Evolutionary conservation across 2,797 vertebrate genomes (phyloP), one percentile per base, ranked within the genome.

Genomic region (Glossophaga mutica): DNA sequence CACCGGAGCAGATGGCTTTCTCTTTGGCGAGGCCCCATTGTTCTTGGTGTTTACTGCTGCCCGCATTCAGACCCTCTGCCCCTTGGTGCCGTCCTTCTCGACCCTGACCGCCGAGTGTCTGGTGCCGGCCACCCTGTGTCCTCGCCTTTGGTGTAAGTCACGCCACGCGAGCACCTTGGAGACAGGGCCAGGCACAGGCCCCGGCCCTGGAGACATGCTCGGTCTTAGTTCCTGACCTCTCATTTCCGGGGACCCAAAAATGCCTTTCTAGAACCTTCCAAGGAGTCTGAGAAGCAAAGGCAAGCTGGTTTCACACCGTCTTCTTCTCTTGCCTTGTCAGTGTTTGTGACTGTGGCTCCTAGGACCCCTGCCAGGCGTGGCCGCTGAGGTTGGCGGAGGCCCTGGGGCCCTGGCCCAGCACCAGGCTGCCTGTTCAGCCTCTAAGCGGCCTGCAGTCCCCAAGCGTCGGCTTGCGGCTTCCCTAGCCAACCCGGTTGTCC

Each of bases 381-480:
- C 86, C 62, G 62, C 50, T 0, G 59, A 76, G 83, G 39, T 5
- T 70, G 91, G 71, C 42, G 5, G 87, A 24, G 73, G 57, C 82
- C 67, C 50, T 26, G 79, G 39, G 7, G n/a, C 22, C 19, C 44
- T 11, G 71, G 91, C 74, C 68, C 37, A 29, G 59, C 62, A 14
- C 48, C 0, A 0, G 19, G 68, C 15, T 34, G 21, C 79, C 74
- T 67, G 9, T n/a, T 26, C 15, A 7, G 57, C 16, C 16, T 29
- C 32, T 0, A 0, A 0, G 0, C 11, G 0, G 6, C 6, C 0
- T 14, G 65, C n/a, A 2, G 4, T 1, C 12, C 16, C 2, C 0
- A 1, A n/a, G 39, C 34, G 46, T 22, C 5, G 12, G 50, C 32
- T 79, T 22, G 0, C 0, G 67, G 37, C 42, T 42, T 71, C 37